Conservation (phyloP, 2,888 invertebrate species). For the Petrophora chlorosata region DNA sequence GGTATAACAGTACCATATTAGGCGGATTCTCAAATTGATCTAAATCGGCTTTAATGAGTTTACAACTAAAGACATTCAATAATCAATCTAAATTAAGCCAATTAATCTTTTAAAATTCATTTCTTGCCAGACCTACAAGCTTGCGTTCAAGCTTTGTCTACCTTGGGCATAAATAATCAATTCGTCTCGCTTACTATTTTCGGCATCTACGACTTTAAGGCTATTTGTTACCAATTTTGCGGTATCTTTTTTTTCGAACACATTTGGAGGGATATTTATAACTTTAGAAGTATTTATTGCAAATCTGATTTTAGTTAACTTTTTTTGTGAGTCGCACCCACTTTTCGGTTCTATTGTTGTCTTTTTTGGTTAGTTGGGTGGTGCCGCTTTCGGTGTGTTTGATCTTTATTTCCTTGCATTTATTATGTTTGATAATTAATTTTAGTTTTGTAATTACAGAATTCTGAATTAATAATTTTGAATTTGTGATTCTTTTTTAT, state of each 20-base stretch:
- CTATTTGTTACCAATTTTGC: slow-evolving; percentile 15
- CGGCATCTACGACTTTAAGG: slow-evolving; percentile 8
- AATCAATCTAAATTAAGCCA: neutral
- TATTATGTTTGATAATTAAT: too few relatives aligned
- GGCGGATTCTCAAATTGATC: too few relatives aligned
- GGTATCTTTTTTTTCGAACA: slow-evolving; percentile 9
- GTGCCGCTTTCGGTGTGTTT: neutral
- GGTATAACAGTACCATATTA: too few relatives aligned
- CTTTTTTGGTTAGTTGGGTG: slow-evolving; percentile 4
- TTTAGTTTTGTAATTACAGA: too few relatives aligned
- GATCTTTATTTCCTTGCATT: neutral
- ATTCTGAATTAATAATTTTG: too few relatives aligned
- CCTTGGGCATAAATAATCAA: slow-evolving; percentile 12
- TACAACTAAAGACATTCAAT: too few relatives aligned
- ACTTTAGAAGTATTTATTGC: neutral
- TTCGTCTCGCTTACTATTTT: slow-evolving; percentile 25
- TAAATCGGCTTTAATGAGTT: too few relatives aligned
- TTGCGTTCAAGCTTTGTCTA: neutral
- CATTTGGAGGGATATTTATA: neutral
- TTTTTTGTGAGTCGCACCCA: neutral
- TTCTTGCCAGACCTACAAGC: neutral
- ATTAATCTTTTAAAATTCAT: neutral
- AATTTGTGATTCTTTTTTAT: too few relatives aligned
- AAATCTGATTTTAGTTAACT: neutral
- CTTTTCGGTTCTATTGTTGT: slow-evolving; percentile 1